Base-by-base conservation (phyloP, 1,140 invertebrate species). In the Scaptomyza montana region DNA sequence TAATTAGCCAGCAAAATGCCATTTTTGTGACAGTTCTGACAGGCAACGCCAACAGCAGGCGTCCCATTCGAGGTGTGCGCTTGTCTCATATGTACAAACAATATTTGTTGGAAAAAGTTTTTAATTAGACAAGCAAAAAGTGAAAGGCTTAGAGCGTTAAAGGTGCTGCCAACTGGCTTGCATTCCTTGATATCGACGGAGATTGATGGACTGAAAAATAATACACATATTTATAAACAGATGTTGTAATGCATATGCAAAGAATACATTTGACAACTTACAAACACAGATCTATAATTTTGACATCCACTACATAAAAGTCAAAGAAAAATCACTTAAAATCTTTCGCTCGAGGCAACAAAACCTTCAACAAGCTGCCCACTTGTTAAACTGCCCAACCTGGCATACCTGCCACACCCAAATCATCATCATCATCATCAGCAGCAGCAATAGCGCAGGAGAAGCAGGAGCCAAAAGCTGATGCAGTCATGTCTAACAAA, bases 1-100 rank as follows among this genome's bases (percentile, higher is more conserved):
- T 90, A 90, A 90, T 90, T 90, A 90, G 87, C 81, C 79, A 72
- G 70, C 60, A 82, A 90, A 87, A 77, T 90, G 81, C 69, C 74
- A 82, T 80, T 90, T 90, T 87, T 90, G 69, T 78, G 81, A 90
- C 77, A 81, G 67, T 51, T 80, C 51, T 82, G 86, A 82, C 86
- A 81, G 67, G 59, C 41, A 68, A 47, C 61, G 30, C 43, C 51
- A 46, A 54, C 73, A 47, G 21, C 21, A 25, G 21, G 21, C 21
- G 21, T 12, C 21, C 45, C 10, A 43, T 45, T 16, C 8, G 21
- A 68, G 70, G 59, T 77, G 68, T 53, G 54, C 36, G 54, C 53
- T 2, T 57, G 70, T 62, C 74, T 62, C 78, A 78, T 64, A 54
- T 66, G 67, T 73, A 33, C 63, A 33, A 5, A 33, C 30, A 3